Percentiles rank a stretch among this genome's conserved stretches.
phyloP scores from a whole-genome alignment of 2,797 vertebrate genomes.

The Sebastes hubbsi region DNA sequence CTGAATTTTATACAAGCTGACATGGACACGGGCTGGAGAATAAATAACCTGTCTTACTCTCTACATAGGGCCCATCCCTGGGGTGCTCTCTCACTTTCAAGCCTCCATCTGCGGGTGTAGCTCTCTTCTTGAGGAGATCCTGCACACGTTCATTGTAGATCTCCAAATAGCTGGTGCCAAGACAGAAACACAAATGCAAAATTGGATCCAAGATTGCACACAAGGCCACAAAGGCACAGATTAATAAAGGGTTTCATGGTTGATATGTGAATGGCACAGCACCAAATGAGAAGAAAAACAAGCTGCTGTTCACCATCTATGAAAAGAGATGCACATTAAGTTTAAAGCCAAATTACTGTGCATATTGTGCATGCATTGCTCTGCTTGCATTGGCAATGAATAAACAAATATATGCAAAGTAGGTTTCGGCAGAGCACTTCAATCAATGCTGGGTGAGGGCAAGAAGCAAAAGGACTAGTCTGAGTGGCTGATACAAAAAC shows the following conservation, averaged over 20 bases:
- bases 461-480: constrained; percentile 18
- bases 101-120: constrained; percentile 86
- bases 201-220: neutral
- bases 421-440: constrained; percentile 30
- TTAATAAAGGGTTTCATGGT: constrained; percentile 9
- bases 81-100: constrained; percentile 93
- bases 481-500: constrained; percentile 36
- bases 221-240: constrained; percentile 11
- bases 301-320: constrained; percentile 13
- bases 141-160: constrained; percentile 95
- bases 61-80: constrained; percentile 92
- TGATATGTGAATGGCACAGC: neutral
- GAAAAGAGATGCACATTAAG: constrained; percentile 17
- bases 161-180: constrained; percentile 88
- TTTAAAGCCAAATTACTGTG: constrained; percentile 24
- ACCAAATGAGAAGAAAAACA: constrained; percentile 31
- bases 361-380: constrained; percentile 17
- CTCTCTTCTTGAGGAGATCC: constrained; percentile 90
- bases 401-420: constrained; percentile 48
- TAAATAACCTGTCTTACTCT: constrained; percentile 81
- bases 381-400: constrained; percentile 29
- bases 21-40: neutral
- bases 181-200: constrained; percentile 21
- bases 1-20: neutral
- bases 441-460: constrained; percentile 16